Evolutionary conservation across 2,888 invertebrate species (phyloP), one percentile per base, ranked within the genome.

Genomic region (Glyphotaelius pellucidus): DNA sequence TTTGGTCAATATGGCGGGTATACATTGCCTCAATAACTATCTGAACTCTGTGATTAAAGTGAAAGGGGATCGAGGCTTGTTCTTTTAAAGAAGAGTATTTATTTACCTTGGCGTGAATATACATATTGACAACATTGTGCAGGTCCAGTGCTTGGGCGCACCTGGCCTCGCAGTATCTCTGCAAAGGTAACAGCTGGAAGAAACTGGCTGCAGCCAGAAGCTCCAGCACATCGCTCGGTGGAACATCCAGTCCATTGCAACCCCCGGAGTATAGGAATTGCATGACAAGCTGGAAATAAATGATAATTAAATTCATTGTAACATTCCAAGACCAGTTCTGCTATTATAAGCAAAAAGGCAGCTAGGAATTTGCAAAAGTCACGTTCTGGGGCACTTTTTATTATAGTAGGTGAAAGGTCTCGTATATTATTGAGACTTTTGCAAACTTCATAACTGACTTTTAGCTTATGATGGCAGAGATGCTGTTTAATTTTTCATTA

Each of bases 201-300:
- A 98, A 98, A 94, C 98, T 98, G 0, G 99, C 98, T 0, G 99
- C 99, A 0, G 98, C 98, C 97, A 99, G 98, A 90, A 99, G 96
- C 95, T 99, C 98, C 93, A 99, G 95, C 89, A 99, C 98, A 94
- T 98, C 98, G 91, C 97, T 97, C 92, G 98, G 97, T 9, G 98
- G 97, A 3, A 98, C 97, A 93, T 98, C 97, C 91, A 98, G 95
- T 1, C 97, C 97, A 90, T 97, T 97, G 94, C 98, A 98, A 31
- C 98, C 98, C 7, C 99, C 99, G 94, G 98, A 98, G 95, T 99
- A 99, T 90, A 99, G 96, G 95, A 98, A 99, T 95, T 98, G 98
- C 98, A 99, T 99, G 52, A 98, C 98, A 96, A 98, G 97, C 98
- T 98, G 95, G 83, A 95, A 93, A 86, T 30, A 30, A 30, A 86